phyloP scores from a whole-genome alignment of 2,113 vertebrate genomes.

The Enhydra lutris region DNA sequence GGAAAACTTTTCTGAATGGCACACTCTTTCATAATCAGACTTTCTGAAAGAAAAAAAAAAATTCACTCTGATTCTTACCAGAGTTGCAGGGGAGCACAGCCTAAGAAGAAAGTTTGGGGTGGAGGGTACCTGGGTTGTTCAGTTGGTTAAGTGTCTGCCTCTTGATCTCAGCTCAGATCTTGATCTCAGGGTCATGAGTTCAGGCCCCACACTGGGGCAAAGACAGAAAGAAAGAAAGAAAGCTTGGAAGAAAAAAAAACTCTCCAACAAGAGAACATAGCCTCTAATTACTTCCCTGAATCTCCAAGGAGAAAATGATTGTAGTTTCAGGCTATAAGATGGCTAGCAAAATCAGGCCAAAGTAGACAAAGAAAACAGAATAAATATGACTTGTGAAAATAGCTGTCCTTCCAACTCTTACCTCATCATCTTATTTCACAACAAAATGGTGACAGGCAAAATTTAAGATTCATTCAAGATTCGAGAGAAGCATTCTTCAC shows the following conservation, averaged over 20 bases:
- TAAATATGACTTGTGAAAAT: background rate
- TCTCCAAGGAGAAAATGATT: background rate
- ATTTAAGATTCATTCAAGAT: background rate
- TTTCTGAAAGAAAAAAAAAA: conserved; percentile 19
- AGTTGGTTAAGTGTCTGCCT: background rate
- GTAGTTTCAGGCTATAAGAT: background rate
- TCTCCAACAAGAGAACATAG: background rate
- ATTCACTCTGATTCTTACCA: background rate
- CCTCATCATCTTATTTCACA: background rate
- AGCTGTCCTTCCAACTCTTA: background rate
- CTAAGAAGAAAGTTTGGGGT: background rate
- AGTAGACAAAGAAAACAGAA: background rate
- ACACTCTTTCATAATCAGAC: background rate
- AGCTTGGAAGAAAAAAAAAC: background rate
- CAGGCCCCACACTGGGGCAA: background rate
- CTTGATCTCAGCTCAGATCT: background rate
- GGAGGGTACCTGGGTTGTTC: background rate
- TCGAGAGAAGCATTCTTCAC: background rate
- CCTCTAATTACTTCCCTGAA: background rate
- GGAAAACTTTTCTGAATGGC: background rate
- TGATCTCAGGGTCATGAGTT: background rate
- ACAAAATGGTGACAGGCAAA: background rate
- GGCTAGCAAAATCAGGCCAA: background rate
- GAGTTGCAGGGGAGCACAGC: background rate
- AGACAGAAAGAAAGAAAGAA: background rate